Evolutionary conservation across 2,113 vertebrate species (phyloP).

Genomic region (Semnornis frantzii): DNA sequence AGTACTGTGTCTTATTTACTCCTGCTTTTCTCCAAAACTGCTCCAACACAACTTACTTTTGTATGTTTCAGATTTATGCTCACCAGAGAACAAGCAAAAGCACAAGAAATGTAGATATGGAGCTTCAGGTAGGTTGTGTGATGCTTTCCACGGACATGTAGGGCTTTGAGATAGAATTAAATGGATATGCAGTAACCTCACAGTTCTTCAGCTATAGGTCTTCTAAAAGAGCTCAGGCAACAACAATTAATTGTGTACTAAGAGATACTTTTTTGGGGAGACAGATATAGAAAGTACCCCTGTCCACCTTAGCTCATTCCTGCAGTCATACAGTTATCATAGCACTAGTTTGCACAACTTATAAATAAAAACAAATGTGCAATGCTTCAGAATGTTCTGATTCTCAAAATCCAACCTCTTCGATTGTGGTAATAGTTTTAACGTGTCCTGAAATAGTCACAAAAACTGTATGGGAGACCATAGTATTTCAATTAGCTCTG

Average conservation of each 20-base stretch:
- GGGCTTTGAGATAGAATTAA: not conserved
- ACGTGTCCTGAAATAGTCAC: not conserved
- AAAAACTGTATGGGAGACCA: not conserved
- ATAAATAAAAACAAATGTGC: not conserved
- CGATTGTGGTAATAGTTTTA: not conserved
- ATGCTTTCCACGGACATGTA: not conserved
- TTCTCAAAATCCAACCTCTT: not conserved
- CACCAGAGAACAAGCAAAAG: not conserved
- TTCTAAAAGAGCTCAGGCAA: not conserved
- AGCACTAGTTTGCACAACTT: not conserved
- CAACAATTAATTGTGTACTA: not conserved
- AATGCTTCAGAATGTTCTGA: not conserved
- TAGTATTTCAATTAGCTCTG: not conserved
- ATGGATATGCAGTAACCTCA: not conserved
- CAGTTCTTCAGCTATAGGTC: not conserved
- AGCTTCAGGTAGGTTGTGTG: not conserved
- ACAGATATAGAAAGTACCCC: not conserved
- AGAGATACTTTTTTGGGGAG: not conserved
- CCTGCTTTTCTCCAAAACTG: not conserved
- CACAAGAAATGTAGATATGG: not conserved
- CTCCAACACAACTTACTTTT: not conserved
- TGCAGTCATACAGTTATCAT: conserved; percentile 3
- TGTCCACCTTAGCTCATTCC: not conserved
- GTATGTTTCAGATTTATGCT: not conserved
- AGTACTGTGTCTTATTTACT: not conserved